phyloP scores from a whole-genome alignment of 1,140 invertebrate species.

The Drosophila rhopaloa region DNA sequence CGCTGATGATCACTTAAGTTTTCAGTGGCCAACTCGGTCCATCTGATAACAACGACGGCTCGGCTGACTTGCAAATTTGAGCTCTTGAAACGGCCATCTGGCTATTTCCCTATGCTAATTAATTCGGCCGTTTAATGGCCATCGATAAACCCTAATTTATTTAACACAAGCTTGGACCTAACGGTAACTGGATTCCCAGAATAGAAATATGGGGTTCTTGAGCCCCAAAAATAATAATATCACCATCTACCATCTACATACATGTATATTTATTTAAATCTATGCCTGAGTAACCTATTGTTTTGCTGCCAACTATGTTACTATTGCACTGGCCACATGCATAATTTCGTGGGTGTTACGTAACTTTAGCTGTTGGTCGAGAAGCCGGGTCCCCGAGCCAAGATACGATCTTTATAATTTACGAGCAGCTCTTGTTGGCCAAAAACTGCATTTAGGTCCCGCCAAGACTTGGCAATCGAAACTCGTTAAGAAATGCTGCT shows the following conservation, averaged over 20 bases:
- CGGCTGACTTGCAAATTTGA: conserved; percentile 33
- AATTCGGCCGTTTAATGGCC: conserved; percentile 23
- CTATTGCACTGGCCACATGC: background rate
- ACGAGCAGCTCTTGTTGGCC: conserved; percentile 10
- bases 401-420: conserved; percentile 40
- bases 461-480: conserved; percentile 13
- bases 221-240: background rate
- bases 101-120: conserved; percentile 44
- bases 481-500: conserved; percentile 9
- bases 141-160: conserved; percentile 8
- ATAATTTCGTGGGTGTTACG: conserved; percentile 12
- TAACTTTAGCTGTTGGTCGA: conserved; percentile 3
- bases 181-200: background rate
- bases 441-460: conserved; percentile 16
- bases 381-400: background rate
- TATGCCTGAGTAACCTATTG: background rate
- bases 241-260: no score
- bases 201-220: background rate
- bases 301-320: background rate
- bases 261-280: background rate
- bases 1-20: conserved; percentile 2
- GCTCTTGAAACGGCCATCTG: conserved; percentile 7
- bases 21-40: conserved; percentile 2
- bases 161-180: background rate
- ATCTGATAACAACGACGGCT: background rate